Conservation (phyloP, 2,888 invertebrate species). For the Trachelus iudaicus region DNA sequence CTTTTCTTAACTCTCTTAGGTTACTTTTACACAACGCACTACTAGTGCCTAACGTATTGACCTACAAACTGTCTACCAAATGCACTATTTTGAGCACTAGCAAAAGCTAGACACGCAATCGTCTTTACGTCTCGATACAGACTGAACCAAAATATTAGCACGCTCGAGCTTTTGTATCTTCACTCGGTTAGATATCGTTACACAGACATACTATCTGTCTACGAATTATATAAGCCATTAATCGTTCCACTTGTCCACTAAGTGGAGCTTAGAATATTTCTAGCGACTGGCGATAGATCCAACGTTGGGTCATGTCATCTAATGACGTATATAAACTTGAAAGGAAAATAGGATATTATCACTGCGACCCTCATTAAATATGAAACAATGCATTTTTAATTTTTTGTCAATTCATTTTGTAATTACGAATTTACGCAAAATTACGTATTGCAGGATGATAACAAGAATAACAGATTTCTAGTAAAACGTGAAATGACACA, state of each 20-base stretch:
- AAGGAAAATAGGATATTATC: background rate
- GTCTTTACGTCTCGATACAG: background rate
- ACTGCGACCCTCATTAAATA: background rate
- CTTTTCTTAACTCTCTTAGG: background rate
- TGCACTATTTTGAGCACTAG: background rate
- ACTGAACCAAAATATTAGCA: background rate
- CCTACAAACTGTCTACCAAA: background rate
- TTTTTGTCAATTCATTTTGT: background rate
- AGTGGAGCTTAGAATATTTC: background rate
- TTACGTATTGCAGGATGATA: no score
- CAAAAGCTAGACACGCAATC: background rate
- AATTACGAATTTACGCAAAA: no score
- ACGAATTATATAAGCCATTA: background rate
- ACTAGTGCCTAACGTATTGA: background rate
- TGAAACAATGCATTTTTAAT: background rate
- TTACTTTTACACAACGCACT: background rate
- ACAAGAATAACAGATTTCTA: no score
- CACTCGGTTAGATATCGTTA: background rate
- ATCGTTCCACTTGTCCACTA: background rate
- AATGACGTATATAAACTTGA: background rate
- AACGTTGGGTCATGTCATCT: background rate
- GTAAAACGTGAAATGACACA: constrained; percentile 16
- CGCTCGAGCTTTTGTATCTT: background rate
- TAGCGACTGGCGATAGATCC: background rate
- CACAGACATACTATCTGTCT: background rate